Conservation (phyloP, 2,888 invertebrate genomes). For the Mesorhabditis sp. region DNA sequence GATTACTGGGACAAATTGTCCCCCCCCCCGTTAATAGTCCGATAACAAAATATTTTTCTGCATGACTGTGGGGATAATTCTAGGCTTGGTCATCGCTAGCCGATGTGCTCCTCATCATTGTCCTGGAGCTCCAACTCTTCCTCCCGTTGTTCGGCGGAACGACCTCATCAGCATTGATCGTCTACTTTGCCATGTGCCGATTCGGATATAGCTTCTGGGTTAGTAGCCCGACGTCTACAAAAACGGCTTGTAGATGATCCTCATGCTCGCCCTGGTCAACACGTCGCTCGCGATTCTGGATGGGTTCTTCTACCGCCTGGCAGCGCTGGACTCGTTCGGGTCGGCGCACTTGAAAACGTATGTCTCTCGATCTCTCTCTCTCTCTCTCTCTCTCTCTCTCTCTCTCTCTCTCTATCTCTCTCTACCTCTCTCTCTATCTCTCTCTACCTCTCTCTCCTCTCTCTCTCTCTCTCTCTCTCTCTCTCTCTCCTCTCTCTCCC, state of each 20-base stretch:
- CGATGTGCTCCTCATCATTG: neutral
- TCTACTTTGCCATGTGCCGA: neutral
- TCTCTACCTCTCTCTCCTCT: no score
- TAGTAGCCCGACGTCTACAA: neutral
- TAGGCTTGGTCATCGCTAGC: neutral
- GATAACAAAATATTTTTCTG: no score
- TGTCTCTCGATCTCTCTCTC: neutral
- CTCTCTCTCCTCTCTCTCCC: neutral
- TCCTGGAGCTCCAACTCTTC: conserved; percentile 4
- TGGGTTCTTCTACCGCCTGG: neutral
- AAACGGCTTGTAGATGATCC: neutral
- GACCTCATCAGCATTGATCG: neutral
- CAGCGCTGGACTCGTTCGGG: neutral
- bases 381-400: no score
- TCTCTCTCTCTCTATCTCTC: no score
- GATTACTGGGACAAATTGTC: no score
- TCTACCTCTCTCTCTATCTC: neutral
- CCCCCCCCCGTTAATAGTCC: no score
- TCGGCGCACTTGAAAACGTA: neutral
- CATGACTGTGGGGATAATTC: neutral
- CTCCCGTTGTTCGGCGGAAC: neutral
- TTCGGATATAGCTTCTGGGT: neutral
- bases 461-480: no score
- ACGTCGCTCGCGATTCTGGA: neutral
- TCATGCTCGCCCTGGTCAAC: conserved; percentile 1